Conservation (phyloP, 1,140 invertebrate genomes). For the Heliconius nattereri region DNA sequence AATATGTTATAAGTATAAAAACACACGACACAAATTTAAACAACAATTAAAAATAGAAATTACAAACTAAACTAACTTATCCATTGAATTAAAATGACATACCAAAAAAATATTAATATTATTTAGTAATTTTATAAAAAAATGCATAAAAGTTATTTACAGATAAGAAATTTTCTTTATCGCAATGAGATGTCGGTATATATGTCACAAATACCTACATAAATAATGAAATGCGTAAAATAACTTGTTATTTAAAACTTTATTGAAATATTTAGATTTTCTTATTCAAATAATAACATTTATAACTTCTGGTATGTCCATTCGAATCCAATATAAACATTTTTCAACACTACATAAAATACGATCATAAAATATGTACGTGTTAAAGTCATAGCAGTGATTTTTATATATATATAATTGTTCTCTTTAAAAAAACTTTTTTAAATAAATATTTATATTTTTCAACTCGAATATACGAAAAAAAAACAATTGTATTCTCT, state of each 20-base stretch:
- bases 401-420: background rate
- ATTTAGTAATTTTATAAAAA: too few species aligned
- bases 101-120: constrained; percentile 2
- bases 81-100: background rate
- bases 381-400: background rate
- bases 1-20: background rate
- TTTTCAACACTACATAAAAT: background rate
- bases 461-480: background rate
- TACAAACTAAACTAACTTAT: constrained; percentile 1
- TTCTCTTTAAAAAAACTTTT: background rate
- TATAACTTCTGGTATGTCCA: background rate
- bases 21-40: constrained; percentile 16
- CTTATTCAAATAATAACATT: too few species aligned
- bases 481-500: background rate
- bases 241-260: too few species aligned
- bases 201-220: too few species aligned
- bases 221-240: too few species aligned
- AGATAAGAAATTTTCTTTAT: too few species aligned
- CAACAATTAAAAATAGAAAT: constrained; percentile 11
- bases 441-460: background rate
- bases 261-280: too few species aligned
- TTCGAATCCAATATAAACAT: background rate
- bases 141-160: too few species aligned
- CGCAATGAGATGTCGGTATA: too few species aligned
- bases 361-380: background rate